A percentile compares a stretch with the other conserved stretches of the same genome.
phyloP scores from a whole-genome alignment of 1,140 invertebrate genomes.

The Sipha flava region DNA sequence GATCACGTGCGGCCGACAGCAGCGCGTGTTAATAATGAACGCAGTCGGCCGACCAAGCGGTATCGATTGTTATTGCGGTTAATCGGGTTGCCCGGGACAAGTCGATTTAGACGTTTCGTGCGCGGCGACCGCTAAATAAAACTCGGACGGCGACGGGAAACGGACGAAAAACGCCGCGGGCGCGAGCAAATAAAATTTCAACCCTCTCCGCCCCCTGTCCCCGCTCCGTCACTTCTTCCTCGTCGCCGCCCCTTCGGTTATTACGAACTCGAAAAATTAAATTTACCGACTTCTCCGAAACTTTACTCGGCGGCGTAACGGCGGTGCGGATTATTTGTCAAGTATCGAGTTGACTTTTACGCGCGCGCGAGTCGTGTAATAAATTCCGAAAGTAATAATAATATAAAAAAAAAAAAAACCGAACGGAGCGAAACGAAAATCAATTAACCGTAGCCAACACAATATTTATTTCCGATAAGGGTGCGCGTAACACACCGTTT shows the following conservation, averaged over 20 bases:
- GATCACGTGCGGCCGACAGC: too few relatives aligned
- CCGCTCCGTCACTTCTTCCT: too few relatives aligned
- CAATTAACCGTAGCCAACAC: not conserved
- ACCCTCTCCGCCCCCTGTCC: not conserved
- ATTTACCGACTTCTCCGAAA: not conserved
- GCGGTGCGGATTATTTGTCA: not conserved
- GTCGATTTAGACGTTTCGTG: too few relatives aligned
- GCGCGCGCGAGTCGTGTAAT: not conserved
- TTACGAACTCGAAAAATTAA: not conserved
- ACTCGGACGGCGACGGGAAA: too few relatives aligned
- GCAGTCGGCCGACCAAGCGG: too few relatives aligned
- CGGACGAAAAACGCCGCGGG: not conserved
- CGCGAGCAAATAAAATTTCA: not conserved
- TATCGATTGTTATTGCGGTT: too few relatives aligned
- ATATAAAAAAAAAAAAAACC: not conserved
- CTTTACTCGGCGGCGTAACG: not conserved
- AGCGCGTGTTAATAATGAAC: too few relatives aligned
- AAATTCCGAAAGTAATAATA: not conserved
- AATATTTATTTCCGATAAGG: not conserved
- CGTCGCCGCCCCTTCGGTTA: too few relatives aligned
- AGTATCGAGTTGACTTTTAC: not conserved
- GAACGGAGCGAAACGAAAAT: too few relatives aligned
- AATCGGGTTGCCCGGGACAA: too few relatives aligned
- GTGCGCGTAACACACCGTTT: too few relatives aligned
- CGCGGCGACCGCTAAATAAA: too few relatives aligned